Evolutionary conservation across 2,888 invertebrate genomes (phyloP), one percentile per base, ranked within the genome.

Genomic region (Xanthia togata): DNA sequence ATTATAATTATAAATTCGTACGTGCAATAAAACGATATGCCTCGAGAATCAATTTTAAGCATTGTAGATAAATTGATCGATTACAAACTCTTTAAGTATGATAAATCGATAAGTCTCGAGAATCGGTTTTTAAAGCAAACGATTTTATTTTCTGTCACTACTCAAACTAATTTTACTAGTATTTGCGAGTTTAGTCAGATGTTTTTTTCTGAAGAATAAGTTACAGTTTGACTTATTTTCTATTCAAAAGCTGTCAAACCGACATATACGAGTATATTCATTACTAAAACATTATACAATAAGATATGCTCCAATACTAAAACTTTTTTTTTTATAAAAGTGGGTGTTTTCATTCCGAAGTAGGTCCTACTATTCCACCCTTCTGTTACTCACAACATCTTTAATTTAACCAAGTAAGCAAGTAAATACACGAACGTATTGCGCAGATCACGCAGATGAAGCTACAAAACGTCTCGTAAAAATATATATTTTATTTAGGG

Each of bases 361-460:
- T 26, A 44, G 12, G 12, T 60, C n/a, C 31, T 59, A 17, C 14
- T 78, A 47, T 41, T 35, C 17, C 2, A 38, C 17, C 26, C 57
- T 44, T 65, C 2, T 44, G 23, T n/a, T 44, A 47, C 60, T 44
- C 26, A 77, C 11, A 64, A 41, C 41, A 44, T 57, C 44, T 82
- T 60, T 76, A 62, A 57, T 82, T 63, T 57, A 68, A 47, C 14
- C 65, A 65, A 81, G 53, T 65, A 55, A 44, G 41, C 9, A 44
- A n/a, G 23, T 72, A 70, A 20, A 3, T 41, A 35, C 31, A 38
- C 4, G 20, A 60, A 44, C 55, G 23, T 38, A 63, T n/a, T 38
- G 31, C 31, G 20, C 20, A 55, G 31, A 38, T 38, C n/a, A 74
- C 31, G 20, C 20, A 55, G 31, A 38, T 38, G 31, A 74, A 47